Conservation (phyloP, 2,888 invertebrate genomes). For the Leptopilina syphax region DNA sequence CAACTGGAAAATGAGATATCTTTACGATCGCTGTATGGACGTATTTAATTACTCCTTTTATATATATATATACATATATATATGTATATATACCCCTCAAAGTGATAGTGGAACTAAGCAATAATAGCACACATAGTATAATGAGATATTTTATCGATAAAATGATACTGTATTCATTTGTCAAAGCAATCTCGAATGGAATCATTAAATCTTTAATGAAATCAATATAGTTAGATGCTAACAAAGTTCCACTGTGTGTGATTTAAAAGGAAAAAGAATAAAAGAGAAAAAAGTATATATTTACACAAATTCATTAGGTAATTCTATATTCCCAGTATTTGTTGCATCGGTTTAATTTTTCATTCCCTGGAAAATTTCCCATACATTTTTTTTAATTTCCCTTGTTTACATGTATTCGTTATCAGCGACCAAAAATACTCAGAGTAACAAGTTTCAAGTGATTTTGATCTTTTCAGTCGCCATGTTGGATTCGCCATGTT, state of each 20-base stretch:
- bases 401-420: too few relatives aligned
- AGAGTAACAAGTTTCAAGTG: too few relatives aligned
- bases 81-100: not conserved
- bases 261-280: too few relatives aligned
- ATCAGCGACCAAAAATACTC: too few relatives aligned
- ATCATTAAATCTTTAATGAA: conserved; percentile 36
- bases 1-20: conserved; percentile 38
- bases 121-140: conserved; percentile 30
- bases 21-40: conserved; percentile 36
- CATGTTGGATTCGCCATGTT: too few relatives aligned
- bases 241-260: not conserved
- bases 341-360: too few relatives aligned
- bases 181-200: conserved; percentile 35
- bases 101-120: conserved; percentile 32
- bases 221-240: conserved; percentile 11
- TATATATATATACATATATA: not conserved
- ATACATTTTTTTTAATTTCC: too few relatives aligned
- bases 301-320: not conserved
- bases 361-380: too few relatives aligned
- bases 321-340: not conserved
- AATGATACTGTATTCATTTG: conserved; percentile 38
- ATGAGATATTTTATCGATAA: conserved; percentile 34
- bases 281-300: not conserved
- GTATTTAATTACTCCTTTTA: conserved; percentile 39
- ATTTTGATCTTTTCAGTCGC: too few relatives aligned